Evolutionary conservation across 2,113 vertebrate genomes (phyloP).

Genomic region (Rallus limicola): DNA sequence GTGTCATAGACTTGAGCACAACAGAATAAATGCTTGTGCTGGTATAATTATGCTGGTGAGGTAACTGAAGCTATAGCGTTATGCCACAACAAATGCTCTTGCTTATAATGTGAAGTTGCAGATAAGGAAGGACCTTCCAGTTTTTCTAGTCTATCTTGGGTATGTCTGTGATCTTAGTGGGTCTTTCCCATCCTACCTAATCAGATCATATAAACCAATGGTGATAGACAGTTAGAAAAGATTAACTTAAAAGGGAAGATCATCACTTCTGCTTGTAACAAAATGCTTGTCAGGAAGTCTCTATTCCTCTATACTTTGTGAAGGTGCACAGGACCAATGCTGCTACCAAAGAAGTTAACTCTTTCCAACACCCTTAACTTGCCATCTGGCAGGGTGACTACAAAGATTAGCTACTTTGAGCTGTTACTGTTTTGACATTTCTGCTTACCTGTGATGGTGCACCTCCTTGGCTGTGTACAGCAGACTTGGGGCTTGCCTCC

Average conservation of each 20-base stretch:
- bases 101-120: neutral
- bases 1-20: neutral
- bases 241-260: neutral
- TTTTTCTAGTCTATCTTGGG: conserved; percentile 20
- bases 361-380: neutral
- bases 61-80: neutral
- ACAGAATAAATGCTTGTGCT: neutral
- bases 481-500: neutral
- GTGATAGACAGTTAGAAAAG: neutral
- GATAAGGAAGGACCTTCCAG: conserved; percentile 40
- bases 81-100: conserved; percentile 41
- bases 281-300: neutral
- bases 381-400: neutral
- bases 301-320: neutral
- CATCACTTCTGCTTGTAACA: neutral
- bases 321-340: neutral
- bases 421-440: neutral
- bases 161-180: neutral
- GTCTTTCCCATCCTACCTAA: neutral
- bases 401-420: neutral
- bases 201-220: neutral
- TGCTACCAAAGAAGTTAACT: neutral
- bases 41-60: conserved; percentile 6
- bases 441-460: neutral
- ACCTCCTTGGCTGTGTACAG: neutral